Base-by-base conservation (phyloP, 1,140 invertebrate species). In the Chrysoperla carnea region DNA sequence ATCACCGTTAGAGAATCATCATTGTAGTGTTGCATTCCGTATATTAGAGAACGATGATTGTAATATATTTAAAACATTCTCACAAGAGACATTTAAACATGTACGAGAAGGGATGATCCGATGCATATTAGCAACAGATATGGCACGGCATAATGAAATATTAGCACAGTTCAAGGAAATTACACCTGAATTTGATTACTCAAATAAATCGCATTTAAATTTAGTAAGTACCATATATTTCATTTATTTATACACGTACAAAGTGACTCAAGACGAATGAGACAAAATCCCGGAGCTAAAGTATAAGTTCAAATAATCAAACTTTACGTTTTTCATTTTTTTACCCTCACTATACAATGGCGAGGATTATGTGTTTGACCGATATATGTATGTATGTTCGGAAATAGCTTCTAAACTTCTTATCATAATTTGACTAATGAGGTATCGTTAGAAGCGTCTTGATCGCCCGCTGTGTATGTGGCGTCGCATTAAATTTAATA, bases 141-240 rank as follows among this genome's bases (percentile, higher is more conserved):
- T 89, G 85, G 81, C 83, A 1, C 73, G 84, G 44, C 84, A 89
- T 59, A 86, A 85, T 65, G 83, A 88, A 61, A 88, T 89, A 49
- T 68, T 87, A 35, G 73, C 70, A 29, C 77, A 83, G 52, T 89
- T 88, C 54, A 72, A 71, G 39, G 78, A 82, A 48, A 64, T 70
- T 36, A 65, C 70, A 11, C 69, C 73, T n/a, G 65, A 72, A 41
- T 88, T 89, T 57, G 79, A 87, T 62, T 81, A 75, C 50, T 63
- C 62, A 41, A 82, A 80, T 62, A 77, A 77, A 56, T 68, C 77
- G 43, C 83, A 88, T 60, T 73, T 81, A 48, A 81, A 84, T 69
- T 58, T 84, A 67, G 83, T 87, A 68, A 75, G 70, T 58, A 15
- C 37, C 27, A 23, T 40, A 23, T 40, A 15, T 31, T 4, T 12